Evolutionary conservation across 2,797 vertebrate genomes (phyloP), one percentile per base, ranked within the genome.

Genomic region (Arrhamphus sclerolepis): DNA sequence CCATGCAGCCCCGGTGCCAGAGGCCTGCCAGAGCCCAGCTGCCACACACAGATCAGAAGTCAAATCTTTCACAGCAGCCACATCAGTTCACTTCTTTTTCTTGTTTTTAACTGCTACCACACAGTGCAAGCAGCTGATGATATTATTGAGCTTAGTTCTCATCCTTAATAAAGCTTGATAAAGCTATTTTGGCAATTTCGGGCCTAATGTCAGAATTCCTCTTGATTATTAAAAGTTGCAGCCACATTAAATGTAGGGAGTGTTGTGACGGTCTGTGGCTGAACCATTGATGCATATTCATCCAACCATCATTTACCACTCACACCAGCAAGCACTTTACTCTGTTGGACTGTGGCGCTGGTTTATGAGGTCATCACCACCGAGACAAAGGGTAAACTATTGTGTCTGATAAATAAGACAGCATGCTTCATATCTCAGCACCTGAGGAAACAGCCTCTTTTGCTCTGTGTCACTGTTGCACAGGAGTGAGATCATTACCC

Each of bases 41-140:
- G 86, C 86, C 83, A 82, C 79, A 39, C 68, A 72, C 84, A 85
- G 65, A 87, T 86, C 80, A 75, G 78, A 49, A 78, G 63, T 47
- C 43, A 1, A 56, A 82, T 80, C 78, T 76, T 2, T 74, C 58
- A 75, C 64, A 59, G 65, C 51, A 75, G 70, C 75, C 80, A 77
- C 83, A 82, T 77, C 67, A 69, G 24, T 56, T 74, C 70, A 17
- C 50, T 42, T 66, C 61, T 60, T 56, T 19, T n/a, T 34, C 59
- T 61, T 20, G 14, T 46, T 62, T 52, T n/a, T 31, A 65, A 78
- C 63, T 70, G 70, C 54, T 38, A 71, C 56, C n/a, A 41, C 60
- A 61, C 57, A 10, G 34, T 43, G 28, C 52, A 56, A 55, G 28
- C 69, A 70, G 63, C 62, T 48, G 29, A 43, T 48, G 29, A 43